Evolutionary conservation across 2,888 invertebrate genomes (phyloP).

Genomic region (Nesidiocoris tenuis): DNA sequence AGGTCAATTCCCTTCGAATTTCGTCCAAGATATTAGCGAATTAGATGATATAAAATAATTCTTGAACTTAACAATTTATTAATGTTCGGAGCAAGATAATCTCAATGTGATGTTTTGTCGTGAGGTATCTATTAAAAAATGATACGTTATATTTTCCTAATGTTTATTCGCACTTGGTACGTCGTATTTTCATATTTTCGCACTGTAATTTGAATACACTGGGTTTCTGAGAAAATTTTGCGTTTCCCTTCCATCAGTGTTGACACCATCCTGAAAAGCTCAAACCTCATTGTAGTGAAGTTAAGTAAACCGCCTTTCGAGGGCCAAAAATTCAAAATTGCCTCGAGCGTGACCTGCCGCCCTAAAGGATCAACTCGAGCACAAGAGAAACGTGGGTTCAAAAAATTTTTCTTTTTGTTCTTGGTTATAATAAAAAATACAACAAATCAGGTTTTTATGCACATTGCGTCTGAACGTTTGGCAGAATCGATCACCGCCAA

Average conservation of each 20-base stretch:
- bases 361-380: too few relatives aligned
- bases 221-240: not conserved
- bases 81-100: not conserved
- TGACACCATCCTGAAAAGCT: too few relatives aligned
- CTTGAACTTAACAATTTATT: not conserved
- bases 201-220: not conserved
- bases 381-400: too few relatives aligned
- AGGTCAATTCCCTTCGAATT: slow-evolving; percentile 79
- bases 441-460: too few relatives aligned
- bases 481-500: slow-evolving; percentile 24
- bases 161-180: not conserved
- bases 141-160: not conserved
- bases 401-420: too few relatives aligned
- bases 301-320: too few relatives aligned
- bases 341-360: too few relatives aligned
- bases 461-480: slow-evolving; percentile 11
- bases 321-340: too few relatives aligned
- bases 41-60: slow-evolving; percentile 33
- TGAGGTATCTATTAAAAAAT: not conserved
- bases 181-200: not conserved
- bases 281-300: too few relatives aligned
- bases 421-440: too few relatives aligned
- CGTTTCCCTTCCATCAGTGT: too few relatives aligned
- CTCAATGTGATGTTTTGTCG: not conserved
- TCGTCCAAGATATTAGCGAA: slow-evolving; percentile 54